Base-by-base conservation (phyloP, 2,888 invertebrate species). In the Ornithoptera alexandrae region DNA sequence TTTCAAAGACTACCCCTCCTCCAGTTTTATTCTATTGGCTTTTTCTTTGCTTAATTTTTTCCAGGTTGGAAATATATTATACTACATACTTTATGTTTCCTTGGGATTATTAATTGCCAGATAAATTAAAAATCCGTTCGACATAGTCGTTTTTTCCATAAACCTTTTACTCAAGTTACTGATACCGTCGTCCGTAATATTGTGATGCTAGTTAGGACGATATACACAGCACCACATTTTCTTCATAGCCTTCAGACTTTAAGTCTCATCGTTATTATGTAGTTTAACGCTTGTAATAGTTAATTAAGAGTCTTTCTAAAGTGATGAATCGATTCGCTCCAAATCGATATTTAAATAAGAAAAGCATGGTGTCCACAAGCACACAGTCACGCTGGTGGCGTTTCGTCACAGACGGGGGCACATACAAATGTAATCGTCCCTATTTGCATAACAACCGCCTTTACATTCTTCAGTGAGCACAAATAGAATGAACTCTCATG, bases 361-460 rank as follows among this genome's bases (percentile, higher is more conserved):
- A 46, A 50, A 57, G 50, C 17, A 46, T 67, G 72, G 70, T 68
- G 56, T 53, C 68, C 68, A 68, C 62, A 70, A 60, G 15, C 64
- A 50, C 57, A 58, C 53, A 69, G 67, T 63, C 72, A 70, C 64
- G 71, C 69, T 59, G 65, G 71, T 53, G 63, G 62, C 65, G 56
- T 75, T 75, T 70, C 74, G 71, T 73, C 74, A 74, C 71, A 70
- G 67, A 71, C 69, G 65, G 67, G 65, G 71, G 71, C 66, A 71
- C 68, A 71, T 63, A 67, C 71, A 68, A 69, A 72, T 71, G 74
- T 69, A 72, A 70, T 74, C 72, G 67, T 72, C 62, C 71, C 62
- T 74, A 83, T 84, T 82, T 78, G 76, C 81, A 83, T 84, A 83
- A 79, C 79, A 83, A 81, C 83, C 75, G 81, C 74, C 79, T 73